These are phyloP conservation scores for Epinephelus fuscoguttatus DNA, from an alignment of 2,113 vertebrate species.

Conservation along the genomic window DNA sequence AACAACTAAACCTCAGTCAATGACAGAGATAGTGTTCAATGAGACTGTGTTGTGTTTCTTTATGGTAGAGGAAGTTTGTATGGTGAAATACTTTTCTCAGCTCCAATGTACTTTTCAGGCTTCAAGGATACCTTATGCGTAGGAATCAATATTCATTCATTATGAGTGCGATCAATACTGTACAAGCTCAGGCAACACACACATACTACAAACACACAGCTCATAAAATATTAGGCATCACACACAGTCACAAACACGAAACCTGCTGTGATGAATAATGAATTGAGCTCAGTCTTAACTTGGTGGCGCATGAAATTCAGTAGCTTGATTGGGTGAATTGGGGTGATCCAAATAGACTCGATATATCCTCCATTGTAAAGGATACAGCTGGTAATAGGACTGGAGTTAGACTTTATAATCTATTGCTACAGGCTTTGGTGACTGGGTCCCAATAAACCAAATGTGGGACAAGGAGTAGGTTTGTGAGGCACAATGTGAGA, in stretches of 20 bases:
- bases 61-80: neutral
- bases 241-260: neutral
- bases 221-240: conserved; percentile 17
- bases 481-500: too few relatives aligned
- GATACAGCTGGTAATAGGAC: conserved; percentile 25
- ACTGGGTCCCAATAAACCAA: too few relatives aligned
- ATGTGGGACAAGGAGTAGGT: too few relatives aligned
- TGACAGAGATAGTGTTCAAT: neutral
- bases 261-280: conserved; percentile 54
- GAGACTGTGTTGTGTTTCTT: neutral
- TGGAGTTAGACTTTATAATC: neutral
- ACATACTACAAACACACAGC: conserved; percentile 5
- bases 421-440: neutral
- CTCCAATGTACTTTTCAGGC: conserved; percentile 5
- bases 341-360: neutral
- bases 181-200: conserved; percentile 23
- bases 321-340: conserved; percentile 29
- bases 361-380: conserved; percentile 24
- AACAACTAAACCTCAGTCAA: neutral
- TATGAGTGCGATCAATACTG: conserved; percentile 58
- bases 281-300: conserved; percentile 46
- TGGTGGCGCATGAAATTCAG: conserved; percentile 60
- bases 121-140: conserved; percentile 21
- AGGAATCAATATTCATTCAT: conserved; percentile 73
- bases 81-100: neutral